phyloP scores from a whole-genome alignment of 2,113 vertebrate species.

The Myocastor coypus region DNA sequence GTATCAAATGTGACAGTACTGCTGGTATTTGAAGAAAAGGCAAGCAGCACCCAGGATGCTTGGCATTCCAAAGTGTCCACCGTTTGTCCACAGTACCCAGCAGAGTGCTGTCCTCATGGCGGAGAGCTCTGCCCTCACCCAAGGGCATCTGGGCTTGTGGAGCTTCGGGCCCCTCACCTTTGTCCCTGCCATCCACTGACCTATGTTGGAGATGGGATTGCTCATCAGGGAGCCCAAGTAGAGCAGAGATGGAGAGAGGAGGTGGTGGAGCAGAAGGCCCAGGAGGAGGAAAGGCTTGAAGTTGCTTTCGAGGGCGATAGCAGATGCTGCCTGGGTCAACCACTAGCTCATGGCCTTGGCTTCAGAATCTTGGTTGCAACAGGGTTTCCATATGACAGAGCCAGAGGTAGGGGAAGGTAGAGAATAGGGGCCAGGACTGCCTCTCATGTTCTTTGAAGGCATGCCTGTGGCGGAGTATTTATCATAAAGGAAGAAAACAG shows the following conservation, averaged over 20 bases:
- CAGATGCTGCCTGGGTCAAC: not conserved
- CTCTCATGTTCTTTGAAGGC: conserved; percentile 17
- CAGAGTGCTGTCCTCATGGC: conserved; percentile 62
- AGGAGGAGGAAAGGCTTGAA: not conserved
- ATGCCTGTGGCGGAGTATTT: conserved; percentile 70
- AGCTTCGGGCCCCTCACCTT: not conserved
- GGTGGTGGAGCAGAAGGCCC: not conserved
- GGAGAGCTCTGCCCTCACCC: not conserved
- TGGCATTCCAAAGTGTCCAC: conserved; percentile 69
- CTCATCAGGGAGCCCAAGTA: not conserved
- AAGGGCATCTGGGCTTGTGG: not conserved
- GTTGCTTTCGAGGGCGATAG: not conserved
- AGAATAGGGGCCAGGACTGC: conserved; percentile 30
- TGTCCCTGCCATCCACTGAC: not conserved
- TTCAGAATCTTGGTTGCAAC: conserved; percentile 50
- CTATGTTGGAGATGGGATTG: not conserved
- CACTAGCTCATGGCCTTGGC: conserved; percentile 49
- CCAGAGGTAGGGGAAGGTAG: not conserved
- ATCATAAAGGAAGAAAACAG: conserved; percentile 81
- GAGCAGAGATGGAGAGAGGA: not conserved
- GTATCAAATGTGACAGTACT: conserved; percentile 64
- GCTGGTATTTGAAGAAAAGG: conserved; percentile 74
- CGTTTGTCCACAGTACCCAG: conserved; percentile 69
- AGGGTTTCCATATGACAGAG: conserved; percentile 50
- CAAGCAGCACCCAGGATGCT: conserved; percentile 45